Evolutionary conservation across 2,113 vertebrate genomes (phyloP), one percentile per base, ranked within the genome.

Genomic region (Edolisoma coerulescens): DNA sequence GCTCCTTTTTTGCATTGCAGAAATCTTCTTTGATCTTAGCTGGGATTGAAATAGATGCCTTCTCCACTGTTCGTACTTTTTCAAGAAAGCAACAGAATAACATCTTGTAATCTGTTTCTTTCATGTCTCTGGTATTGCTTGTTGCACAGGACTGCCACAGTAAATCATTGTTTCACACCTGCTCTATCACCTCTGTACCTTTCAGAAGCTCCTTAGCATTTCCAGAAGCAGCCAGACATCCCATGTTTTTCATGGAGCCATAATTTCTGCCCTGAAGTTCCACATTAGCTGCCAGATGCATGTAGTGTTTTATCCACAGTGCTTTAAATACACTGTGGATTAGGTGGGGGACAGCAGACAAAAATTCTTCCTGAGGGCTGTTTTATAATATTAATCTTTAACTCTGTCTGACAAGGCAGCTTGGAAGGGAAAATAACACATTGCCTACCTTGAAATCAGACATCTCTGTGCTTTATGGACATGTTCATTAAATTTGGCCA

Each of bases 21-120:
- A 84, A 90, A 59, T 74, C 39, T 78, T 87, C 74, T 88, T 96
- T 92, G 47, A 80, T 96, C 86, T 88, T 67, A n/a, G 28, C 56
- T 94, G 42, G 67, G 74, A 27, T 56, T 45, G 52, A 33, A 39
- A 68, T 56, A n/a, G 8, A 28, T 76, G 47, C 42, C 49, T 59
- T 95, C 39, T 37, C 26, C 8, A 9, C 47, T 44, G 30, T 64
- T 94, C 19, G 2, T 13, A 67, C 30, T 44, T 73, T 67, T 57
- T 68, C 82, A n/a, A 33, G 74, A 59, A 84, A 77, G 42, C 54
- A 77, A 82, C 56, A 89, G 59, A 80, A 33, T 15, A 54, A 64
- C 32, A 63, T 57, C 9, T 14, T 49, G 37, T 67, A 53, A 30
- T 61, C 70, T 75, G 24, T 76, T 89, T 80, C 47, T 75, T 92